Base-by-base conservation (phyloP, 2,113 vertebrate species). In the Elgaria multicarinata region DNA sequence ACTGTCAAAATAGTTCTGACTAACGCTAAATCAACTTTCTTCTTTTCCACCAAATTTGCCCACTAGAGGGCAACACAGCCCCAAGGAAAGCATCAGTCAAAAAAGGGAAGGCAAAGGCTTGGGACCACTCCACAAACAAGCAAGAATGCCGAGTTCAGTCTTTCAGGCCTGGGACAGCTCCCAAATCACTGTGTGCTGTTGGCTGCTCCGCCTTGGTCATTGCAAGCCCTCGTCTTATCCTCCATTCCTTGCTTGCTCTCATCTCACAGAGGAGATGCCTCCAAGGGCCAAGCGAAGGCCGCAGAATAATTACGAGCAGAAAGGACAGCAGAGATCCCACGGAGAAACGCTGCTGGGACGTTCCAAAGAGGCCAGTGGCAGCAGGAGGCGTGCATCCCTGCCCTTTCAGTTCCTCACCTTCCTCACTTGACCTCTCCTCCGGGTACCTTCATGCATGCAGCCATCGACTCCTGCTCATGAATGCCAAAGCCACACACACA, bases 61-160 rank as follows among this genome's bases (percentile, higher is more conserved):
- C 95, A 69, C 94, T 94, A 94, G 95, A 95, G 95, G 94, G 95
- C 95, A 95, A 95, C 4, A 95, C 81, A 94, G 89, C 81, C 71
- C 89, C 92, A 92, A 91, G 93, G 92, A 95, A 94, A 46, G 69
- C 3, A 28, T 0, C 0, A 44, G 39, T 55, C 2, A 31, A 14
- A 18, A n/a, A 80, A 55, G 50, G 2, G 53, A 6, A 26, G 50
- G 16, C 20, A 62, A 33, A 22, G 26, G 44, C 58, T 80, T 33
- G 33, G 74, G n/a, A 10, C n/a, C 86, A 55, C 83, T 90, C 87
- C 13, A 77, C 50, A 55, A 0, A 6, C 0, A 1, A 50, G 39
- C 39, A 78, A n/a, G n/a, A n/a, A n/a, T 58, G 33, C 36, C 18
- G 50, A 84, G 26, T 55, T 62, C 72, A 14, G 33, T 78, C 71